These are phyloP conservation scores for Pogonomyrmex barbatus DNA, from an alignment of 1,140 invertebrate genomes.

Conservation along the genomic window DNA sequence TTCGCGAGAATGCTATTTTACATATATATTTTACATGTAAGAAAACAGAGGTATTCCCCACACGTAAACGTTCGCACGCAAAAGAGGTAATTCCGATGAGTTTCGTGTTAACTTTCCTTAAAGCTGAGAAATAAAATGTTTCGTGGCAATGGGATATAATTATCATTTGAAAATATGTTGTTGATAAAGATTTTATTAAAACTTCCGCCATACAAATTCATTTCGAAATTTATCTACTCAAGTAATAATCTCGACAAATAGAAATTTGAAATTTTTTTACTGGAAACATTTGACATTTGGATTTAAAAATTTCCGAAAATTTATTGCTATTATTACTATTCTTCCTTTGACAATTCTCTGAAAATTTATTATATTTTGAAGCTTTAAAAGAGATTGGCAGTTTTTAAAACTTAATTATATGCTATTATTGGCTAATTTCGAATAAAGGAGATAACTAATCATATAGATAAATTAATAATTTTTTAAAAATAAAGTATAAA, in stretches of 20 bases:
- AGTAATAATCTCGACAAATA: background rate
- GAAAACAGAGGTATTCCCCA: conserved; percentile 32
- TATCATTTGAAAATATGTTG: conserved; percentile 16
- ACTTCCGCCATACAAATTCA: background rate
- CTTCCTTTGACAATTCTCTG: background rate
- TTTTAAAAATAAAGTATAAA: background rate
- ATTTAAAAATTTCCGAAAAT: background rate
- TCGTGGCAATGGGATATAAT: conserved; percentile 25
- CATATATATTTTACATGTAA: conserved; percentile 18
- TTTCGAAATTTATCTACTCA: conserved; percentile 1
- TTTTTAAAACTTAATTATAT: conserved; percentile 30
- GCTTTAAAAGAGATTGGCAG: background rate
- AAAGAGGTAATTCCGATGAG: conserved; percentile 53
- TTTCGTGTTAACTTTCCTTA: conserved; percentile 44
- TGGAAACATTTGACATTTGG: background rate
- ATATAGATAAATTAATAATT: background rate
- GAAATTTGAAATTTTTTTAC: background rate
- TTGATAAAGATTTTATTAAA: conserved; percentile 18
- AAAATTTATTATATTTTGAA: background rate
- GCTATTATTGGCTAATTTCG: background rate
- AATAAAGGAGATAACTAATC: background rate
- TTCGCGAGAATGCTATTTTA: conserved; percentile 26
- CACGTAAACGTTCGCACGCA: conserved; percentile 6
- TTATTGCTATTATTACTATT: background rate
- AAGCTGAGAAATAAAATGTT: conserved; percentile 44